Percentiles rank a stretch among this genome's conserved stretches.
Evolutionary conservation across 2,888 invertebrate species (phyloP).

Genomic region (Margaritifera margaritifera): DNA sequence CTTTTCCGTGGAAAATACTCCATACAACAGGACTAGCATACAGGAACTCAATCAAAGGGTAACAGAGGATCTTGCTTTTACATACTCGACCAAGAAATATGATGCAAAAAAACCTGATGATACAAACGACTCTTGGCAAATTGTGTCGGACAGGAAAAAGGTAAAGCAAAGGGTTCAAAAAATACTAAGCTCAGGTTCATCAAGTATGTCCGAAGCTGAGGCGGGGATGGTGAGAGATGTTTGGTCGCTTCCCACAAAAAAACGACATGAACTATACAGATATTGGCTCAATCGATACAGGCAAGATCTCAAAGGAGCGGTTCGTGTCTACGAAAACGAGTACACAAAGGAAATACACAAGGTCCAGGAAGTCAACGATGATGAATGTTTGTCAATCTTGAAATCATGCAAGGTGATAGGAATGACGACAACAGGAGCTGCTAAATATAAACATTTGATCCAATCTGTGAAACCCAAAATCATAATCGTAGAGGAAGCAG

Average conservation of each 20-base stretch:
- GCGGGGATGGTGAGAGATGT: slow-evolving; percentile 40
- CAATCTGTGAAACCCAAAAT: slow-evolving; percentile 67
- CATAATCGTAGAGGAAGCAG: slow-evolving; percentile 87
- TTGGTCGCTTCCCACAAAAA: slow-evolving; percentile 48
- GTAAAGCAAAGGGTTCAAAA: too few species aligned
- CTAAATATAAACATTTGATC: slow-evolving; percentile 56
- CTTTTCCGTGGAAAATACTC: not conserved
- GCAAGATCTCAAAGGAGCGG: slow-evolving; percentile 23
- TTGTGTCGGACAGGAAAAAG: too few species aligned
- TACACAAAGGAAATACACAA: slow-evolving; percentile 35
- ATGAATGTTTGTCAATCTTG: slow-evolving; percentile 55
- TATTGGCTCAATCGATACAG: slow-evolving; percentile 64
- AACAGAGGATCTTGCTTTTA: too few species aligned
- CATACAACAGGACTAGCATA: not conserved
- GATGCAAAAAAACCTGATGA: too few species aligned
- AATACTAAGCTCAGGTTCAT: too few species aligned
- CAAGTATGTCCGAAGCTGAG: slow-evolving; percentile 37
- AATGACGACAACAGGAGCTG: slow-evolving; percentile 71
- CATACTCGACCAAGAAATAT: too few species aligned
- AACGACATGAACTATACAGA: slow-evolving; percentile 73
- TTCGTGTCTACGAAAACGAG: slow-evolving; percentile 24
- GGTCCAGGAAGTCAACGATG: slow-evolving; percentile 38
- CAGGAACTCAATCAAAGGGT: too few species aligned
- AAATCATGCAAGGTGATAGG: slow-evolving; percentile 55
- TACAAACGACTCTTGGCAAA: too few species aligned